Evolutionary conservation across 1,140 invertebrate genomes (phyloP).

Genomic region (Drosophila prosaltans): DNA sequence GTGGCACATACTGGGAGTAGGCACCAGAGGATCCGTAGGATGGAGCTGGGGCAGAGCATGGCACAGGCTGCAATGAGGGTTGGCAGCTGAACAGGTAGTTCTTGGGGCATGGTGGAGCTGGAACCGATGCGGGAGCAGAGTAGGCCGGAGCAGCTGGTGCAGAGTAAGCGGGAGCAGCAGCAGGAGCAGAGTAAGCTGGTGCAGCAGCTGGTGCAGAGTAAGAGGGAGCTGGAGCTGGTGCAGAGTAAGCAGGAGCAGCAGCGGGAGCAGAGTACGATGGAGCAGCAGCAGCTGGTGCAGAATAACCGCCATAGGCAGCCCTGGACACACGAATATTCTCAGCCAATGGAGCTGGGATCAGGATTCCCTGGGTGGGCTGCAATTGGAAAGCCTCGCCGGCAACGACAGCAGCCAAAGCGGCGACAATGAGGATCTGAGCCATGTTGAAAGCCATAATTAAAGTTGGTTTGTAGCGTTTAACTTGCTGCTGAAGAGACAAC

Average conservation of each 20-base stretch:
- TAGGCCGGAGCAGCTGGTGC: conserved; percentile 49
- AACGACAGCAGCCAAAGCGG: conserved; percentile 40
- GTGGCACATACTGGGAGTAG: conserved; percentile 69
- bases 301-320: conserved; percentile 62
- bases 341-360: conserved; percentile 69
- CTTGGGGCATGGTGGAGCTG: conserved; percentile 72
- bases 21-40: conserved; percentile 60
- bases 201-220: conserved; percentile 48
- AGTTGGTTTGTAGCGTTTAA: conserved; percentile 17
- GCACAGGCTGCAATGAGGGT: conserved; percentile 71
- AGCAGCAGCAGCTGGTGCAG: conserved; percentile 41
- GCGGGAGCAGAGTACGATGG: conserved; percentile 38
- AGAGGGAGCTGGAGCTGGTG: conserved; percentile 31
- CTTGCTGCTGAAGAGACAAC: conserved; percentile 54
- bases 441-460: conserved; percentile 60
- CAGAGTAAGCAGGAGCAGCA: conserved; percentile 4
- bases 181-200: conserved; percentile 36
- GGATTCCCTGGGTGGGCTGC: conserved; percentile 71
- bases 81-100: conserved; percentile 82
- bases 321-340: conserved; percentile 69
- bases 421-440: conserved; percentile 49
- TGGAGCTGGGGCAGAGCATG: conserved; percentile 63
- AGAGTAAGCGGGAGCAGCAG: conserved; percentile 34
- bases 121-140: conserved; percentile 55
- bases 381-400: conserved; percentile 66